Evolutionary conservation across 2,888 invertebrate genomes (phyloP).

Genomic region (Molorchus minor): DNA sequence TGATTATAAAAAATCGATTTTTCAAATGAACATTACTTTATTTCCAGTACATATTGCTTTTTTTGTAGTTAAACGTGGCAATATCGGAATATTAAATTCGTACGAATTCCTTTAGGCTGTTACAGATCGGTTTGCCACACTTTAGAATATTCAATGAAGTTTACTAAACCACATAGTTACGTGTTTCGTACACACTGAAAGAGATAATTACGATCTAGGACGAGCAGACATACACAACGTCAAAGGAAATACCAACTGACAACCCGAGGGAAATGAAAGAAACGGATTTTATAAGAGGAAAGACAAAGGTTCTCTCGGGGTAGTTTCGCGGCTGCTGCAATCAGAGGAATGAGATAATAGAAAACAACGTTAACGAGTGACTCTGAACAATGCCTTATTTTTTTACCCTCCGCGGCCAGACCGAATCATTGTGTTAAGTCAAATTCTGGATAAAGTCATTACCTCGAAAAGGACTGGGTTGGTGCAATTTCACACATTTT

Average conservation of each 20-base stretch:
- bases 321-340: slow-evolving; percentile 16
- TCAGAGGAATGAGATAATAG: slow-evolving; percentile 21
- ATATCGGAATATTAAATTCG: too few relatives aligned
- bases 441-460: slow-evolving; percentile 22
- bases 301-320: slow-evolving; percentile 6
- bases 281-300: background rate
- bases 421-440: slow-evolving; percentile 25
- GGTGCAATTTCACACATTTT: slow-evolving; percentile 21
- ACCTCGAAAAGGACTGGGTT: slow-evolving; percentile 20
- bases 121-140: too few relatives aligned
- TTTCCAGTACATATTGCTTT: too few relatives aligned
- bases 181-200: too few relatives aligned
- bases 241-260: background rate
- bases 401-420: slow-evolving; percentile 17
- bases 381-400: slow-evolving; percentile 24
- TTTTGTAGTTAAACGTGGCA: too few relatives aligned
- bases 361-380: slow-evolving; percentile 26
- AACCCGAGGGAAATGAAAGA: slow-evolving; percentile 3
- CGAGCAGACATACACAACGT: background rate
- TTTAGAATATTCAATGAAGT: too few relatives aligned
- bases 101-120: too few relatives aligned
- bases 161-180: too few relatives aligned
- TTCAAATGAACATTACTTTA: too few relatives aligned
- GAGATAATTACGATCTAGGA: background rate
- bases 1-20: too few relatives aligned